These are phyloP conservation scores for Gisinianus flammeolus DNA, from an alignment of 2,888 invertebrate species.

Conservation along the genomic window DNA sequence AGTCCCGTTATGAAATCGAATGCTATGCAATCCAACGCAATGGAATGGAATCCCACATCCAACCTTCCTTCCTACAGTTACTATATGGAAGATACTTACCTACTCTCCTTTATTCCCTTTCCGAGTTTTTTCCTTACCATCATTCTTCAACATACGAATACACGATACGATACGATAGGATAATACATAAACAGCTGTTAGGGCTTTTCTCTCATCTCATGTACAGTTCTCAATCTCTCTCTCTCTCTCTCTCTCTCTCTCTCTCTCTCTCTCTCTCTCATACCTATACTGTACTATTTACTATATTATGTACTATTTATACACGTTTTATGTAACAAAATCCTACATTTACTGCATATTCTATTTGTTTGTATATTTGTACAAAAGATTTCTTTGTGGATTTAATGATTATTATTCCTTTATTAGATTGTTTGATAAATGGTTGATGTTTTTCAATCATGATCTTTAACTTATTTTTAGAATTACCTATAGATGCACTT, in stretches of 20 bases:
- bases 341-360: too few relatives aligned
- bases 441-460: too few relatives aligned
- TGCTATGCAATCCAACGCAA: slow-evolving; percentile 3
- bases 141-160: background rate
- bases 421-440: too few relatives aligned
- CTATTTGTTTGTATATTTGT: too few relatives aligned
- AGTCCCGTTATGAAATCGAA: slow-evolving; percentile 40
- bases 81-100: background rate
- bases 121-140: background rate
- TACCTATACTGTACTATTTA: too few relatives aligned
- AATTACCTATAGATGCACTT: too few relatives aligned
- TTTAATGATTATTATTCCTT: too few relatives aligned
- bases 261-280: background rate
- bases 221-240: background rate
- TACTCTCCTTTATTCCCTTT: background rate
- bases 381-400: too few relatives aligned
- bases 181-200: background rate
- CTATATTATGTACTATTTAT: too few relatives aligned
- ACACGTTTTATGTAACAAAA: too few relatives aligned
- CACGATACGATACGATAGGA: background rate
- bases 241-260: background rate
- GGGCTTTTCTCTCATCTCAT: background rate
- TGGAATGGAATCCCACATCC: background rate
- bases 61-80: background rate
- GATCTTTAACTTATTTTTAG: too few relatives aligned